These are phyloP conservation scores for Tonatia bakeri DNA, from an alignment of 2,113 vertebrate genomes.

Conservation along the genomic window DNA sequence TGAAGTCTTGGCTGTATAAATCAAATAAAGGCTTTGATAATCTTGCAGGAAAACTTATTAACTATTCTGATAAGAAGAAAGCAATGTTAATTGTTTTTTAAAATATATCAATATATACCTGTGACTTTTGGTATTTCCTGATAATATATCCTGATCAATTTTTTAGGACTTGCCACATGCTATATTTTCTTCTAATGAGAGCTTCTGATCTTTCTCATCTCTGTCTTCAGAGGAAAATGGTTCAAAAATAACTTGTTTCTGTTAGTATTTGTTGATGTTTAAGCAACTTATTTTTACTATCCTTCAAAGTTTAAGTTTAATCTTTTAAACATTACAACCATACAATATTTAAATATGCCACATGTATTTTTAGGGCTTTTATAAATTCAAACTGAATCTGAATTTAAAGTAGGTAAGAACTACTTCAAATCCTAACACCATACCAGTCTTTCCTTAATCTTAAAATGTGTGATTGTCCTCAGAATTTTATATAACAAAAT, in stretches of 20 bases:
- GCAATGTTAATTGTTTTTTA: slow-evolving; percentile 60
- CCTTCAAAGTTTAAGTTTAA: slow-evolving; percentile 71
- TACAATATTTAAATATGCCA: slow-evolving; percentile 33
- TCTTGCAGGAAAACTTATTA: slow-evolving; percentile 73
- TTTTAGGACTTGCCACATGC: slow-evolving; percentile 68
- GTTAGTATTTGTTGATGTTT: slow-evolving; percentile 70
- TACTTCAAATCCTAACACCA: not conserved
- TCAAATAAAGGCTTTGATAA: slow-evolving; percentile 73
- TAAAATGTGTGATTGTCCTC: not conserved
- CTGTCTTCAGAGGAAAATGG: slow-evolving; percentile 78
- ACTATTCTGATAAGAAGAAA: slow-evolving; percentile 56
- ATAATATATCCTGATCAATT: slow-evolving; percentile 66
- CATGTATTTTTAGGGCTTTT: slow-evolving; percentile 61
- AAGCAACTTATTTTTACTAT: slow-evolving; percentile 73
- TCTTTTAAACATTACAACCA: slow-evolving; percentile 77
- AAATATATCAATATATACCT: slow-evolving; percentile 59
- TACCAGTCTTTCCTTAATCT: not conserved
- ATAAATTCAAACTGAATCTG: slow-evolving; percentile 68
- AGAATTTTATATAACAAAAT: not conserved
- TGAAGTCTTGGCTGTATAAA: slow-evolving; percentile 74
- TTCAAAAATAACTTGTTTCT: slow-evolving; percentile 77
- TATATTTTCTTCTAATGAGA: slow-evolving; percentile 80
- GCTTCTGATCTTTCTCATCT: slow-evolving; percentile 78
- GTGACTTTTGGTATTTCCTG: slow-evolving; percentile 65
- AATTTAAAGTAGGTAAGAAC: slow-evolving; percentile 1